A percentile compares a stretch with the other conserved stretches of the same genome.
Evolutionary conservation across 2,888 invertebrate genomes (phyloP).

Genomic region (Candidula unifasciata): DNA sequence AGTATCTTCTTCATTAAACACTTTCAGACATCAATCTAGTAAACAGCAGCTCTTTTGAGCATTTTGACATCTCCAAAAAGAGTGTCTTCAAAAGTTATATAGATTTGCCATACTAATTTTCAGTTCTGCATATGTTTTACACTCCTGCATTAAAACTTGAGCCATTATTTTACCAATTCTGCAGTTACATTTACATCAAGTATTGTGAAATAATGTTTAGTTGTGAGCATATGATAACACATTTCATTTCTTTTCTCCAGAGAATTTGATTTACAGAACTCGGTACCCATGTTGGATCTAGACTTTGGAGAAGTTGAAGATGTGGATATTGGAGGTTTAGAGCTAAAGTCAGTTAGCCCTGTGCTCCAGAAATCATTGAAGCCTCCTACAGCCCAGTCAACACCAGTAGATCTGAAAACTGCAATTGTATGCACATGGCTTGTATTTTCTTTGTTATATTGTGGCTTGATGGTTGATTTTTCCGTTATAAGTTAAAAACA

Average conservation of each 20-base stretch:
- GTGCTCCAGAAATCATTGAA: constrained; percentile 28
- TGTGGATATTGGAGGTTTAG: constrained; percentile 66
- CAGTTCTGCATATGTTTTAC: no score
- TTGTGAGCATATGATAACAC: neutral
- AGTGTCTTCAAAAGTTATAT: no score
- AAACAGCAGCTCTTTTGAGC: no score
- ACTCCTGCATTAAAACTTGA: no score
- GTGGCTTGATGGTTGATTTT: neutral
- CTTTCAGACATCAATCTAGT: no score
- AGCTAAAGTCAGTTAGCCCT: constrained; percentile 60
- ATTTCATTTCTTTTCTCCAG: constrained; percentile 49
- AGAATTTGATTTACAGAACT: constrained; percentile 45
- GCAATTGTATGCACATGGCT: constrained; percentile 65
- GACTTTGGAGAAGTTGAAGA: constrained; percentile 74
- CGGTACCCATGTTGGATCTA: constrained; percentile 65
- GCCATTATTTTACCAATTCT: no score
- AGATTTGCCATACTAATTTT: no score
- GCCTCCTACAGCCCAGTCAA: constrained; percentile 57
- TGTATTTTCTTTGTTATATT: neutral
- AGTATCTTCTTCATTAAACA: no score
- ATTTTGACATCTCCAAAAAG: no score
- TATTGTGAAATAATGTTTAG: neutral
- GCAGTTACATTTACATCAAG: no score
- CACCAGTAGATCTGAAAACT: constrained; percentile 72
- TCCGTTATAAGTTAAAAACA: no score